phyloP scores from a whole-genome alignment of 1,140 invertebrate species.

The Drosophila varians region DNA sequence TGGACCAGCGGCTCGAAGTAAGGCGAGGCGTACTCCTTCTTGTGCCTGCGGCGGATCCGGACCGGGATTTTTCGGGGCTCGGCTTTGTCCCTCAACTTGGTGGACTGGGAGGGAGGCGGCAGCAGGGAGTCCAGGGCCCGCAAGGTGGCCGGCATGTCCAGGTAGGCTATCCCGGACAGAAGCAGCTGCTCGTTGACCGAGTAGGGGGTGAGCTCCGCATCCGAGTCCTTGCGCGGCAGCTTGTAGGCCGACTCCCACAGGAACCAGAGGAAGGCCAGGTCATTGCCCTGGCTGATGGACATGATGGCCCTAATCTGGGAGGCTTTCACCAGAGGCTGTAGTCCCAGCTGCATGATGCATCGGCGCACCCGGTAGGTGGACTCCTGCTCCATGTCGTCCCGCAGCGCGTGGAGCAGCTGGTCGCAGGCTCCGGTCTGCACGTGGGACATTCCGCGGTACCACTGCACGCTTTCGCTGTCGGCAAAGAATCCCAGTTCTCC shows the following conservation, averaged over 20 bases:
- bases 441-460: conserved; percentile 55
- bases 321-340: conserved; percentile 22
- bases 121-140: conserved; percentile 53
- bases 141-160: conserved; percentile 56
- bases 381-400: conserved; percentile 53
- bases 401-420: conserved; percentile 28
- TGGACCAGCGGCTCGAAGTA: conserved; percentile 24
- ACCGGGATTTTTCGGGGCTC: not conserved
- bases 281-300: conserved; percentile 45
- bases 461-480: conserved; percentile 19
- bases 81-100: conserved; percentile 1
- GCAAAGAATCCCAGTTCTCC: not conserved
- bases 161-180: conserved; percentile 58
- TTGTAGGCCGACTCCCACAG: conserved; percentile 59
- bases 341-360: conserved; percentile 31
- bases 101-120: conserved; percentile 36
- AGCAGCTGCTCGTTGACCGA: conserved; percentile 66
- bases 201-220: not conserved
- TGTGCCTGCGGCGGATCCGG: no score
- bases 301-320: conserved; percentile 24
- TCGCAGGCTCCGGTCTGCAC: conserved; percentile 33
- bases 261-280: conserved; percentile 64
- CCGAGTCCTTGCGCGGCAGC: not conserved
- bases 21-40: not conserved
- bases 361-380: conserved; percentile 34